Percentiles rank a stretch among this genome's conserved stretches.
phyloP scores from a whole-genome alignment of 2,888 invertebrate genomes.

The Thereva nobilitata region DNA sequence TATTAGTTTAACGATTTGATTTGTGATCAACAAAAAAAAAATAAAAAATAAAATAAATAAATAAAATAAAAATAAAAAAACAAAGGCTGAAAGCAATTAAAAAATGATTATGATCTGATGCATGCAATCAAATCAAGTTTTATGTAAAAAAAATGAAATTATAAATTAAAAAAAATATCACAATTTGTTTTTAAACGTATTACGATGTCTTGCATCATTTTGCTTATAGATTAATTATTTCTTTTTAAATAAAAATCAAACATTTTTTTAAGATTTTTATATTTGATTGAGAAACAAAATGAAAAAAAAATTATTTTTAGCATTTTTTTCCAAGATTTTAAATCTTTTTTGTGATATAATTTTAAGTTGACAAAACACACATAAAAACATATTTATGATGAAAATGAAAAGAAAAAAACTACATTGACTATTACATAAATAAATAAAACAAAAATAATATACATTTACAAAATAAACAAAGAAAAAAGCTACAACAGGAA shows the following conservation, averaged over 20 bases:
- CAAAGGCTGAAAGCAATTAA: background rate
- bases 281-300: too few species aligned
- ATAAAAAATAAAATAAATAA: conserved; percentile 5
- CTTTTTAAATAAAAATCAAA: background rate
- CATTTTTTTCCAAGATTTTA: conserved; percentile 16
- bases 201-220: conserved; percentile 13
- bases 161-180: background rate
- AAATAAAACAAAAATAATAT: too few species aligned
- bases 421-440: too few species aligned
- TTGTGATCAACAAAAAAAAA: background rate
- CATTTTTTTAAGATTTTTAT: too few species aligned
- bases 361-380: conserved; percentile 21
- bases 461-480: too few species aligned
- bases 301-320: background rate
- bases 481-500: too few species aligned
- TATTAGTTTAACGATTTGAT: background rate
- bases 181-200: background rate
- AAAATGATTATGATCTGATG: conserved; percentile 28
- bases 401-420: background rate
- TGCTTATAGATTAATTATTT: background rate
- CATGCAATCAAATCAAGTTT: conserved; percentile 24
- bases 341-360: conserved; percentile 29
- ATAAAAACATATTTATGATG: conserved; percentile 14
- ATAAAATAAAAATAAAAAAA: conserved; percentile 22
- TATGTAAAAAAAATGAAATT: conserved; percentile 11